Conservation (phyloP, 2,113 vertebrate species). For the Pungitius pungitius region DNA sequence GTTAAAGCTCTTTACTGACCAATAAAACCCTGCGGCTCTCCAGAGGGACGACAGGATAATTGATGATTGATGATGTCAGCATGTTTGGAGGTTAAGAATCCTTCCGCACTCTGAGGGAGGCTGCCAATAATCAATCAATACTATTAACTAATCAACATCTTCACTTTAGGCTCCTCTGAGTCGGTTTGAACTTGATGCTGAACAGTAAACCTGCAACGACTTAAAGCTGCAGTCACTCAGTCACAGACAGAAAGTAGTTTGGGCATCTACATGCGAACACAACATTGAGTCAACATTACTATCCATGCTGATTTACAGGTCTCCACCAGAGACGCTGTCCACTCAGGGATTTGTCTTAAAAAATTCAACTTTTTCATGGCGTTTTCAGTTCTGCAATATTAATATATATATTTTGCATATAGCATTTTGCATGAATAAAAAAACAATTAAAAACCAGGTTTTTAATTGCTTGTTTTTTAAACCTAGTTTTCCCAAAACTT, state of each 20-base stretch:
- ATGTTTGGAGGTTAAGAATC: slow-evolving; percentile 33
- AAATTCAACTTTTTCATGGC: no score
- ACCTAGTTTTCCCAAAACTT: no score
- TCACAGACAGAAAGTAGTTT: not conserved
- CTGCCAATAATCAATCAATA: slow-evolving; percentile 48
- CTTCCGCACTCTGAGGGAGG: not conserved
- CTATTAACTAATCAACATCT: slow-evolving; percentile 39
- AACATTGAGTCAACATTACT: not conserved
- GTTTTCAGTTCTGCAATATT: no score
- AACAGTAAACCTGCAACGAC: not conserved
- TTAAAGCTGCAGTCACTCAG: not conserved
- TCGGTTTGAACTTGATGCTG: slow-evolving; percentile 5
- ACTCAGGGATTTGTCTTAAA: no score
- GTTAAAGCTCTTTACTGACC: slow-evolving; percentile 33
- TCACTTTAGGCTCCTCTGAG: not conserved
- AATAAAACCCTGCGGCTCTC: slow-evolving; percentile 45
- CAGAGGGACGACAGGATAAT: slow-evolving; percentile 34
- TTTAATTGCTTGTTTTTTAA: no score
- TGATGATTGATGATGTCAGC: slow-evolving; percentile 50
- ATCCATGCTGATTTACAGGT: no score
- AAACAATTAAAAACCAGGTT: no score
- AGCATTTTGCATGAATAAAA: no score
- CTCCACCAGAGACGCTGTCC: no score
- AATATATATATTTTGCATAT: no score
- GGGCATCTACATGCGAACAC: not conserved